Evolutionary conservation across 2,888 invertebrate species (phyloP), one percentile per base, ranked within the genome.

Genomic region (Poecilus cupreus): DNA sequence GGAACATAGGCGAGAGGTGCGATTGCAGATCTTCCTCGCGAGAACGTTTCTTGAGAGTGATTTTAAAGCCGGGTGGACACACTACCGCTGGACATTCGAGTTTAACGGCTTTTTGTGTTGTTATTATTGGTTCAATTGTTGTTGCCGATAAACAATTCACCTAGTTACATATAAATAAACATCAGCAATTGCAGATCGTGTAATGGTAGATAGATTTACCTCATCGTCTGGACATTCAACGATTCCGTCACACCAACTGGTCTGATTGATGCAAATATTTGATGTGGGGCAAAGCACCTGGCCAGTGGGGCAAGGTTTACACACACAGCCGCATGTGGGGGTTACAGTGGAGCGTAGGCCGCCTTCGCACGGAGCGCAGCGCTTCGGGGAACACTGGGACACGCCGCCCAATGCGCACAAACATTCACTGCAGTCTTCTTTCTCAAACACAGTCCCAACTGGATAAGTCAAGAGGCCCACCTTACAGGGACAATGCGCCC

Each of bases 221-320:
- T 97, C 97, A 87, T 97, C 97, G 86, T 96, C 96, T 0, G 94
- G 93, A 85, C 97, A 97, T 88, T 97, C 94, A 83, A 92, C 91
- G 0, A 95, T 89, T 0, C 96, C 96, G 87, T 97, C 93, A 86
- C 97, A 97, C 96, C 96, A 96, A 10, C 91, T 89, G 0, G 91
- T 89, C 46, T 92, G 90, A 0, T 93, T 90, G 13, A 96, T 91
- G 86, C 96, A 96, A 74, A 93, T 90, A 82, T 94, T 93, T 86
- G 93, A 94, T 0, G 95, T 94, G 0, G 94, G 94, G 85, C 96
- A 97, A 22, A 95, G 89, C 54, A 90, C 91, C 13, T 93, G 92
- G 18, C 91, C 92, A n/a, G 88, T 86, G 0, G 93, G 92, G 85
- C 96, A 97, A 0, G 94, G 92, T 85, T 93, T 92, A 87, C 97